Conservation (phyloP, 2,888 invertebrate genomes). For the Tholera decimalis region DNA sequence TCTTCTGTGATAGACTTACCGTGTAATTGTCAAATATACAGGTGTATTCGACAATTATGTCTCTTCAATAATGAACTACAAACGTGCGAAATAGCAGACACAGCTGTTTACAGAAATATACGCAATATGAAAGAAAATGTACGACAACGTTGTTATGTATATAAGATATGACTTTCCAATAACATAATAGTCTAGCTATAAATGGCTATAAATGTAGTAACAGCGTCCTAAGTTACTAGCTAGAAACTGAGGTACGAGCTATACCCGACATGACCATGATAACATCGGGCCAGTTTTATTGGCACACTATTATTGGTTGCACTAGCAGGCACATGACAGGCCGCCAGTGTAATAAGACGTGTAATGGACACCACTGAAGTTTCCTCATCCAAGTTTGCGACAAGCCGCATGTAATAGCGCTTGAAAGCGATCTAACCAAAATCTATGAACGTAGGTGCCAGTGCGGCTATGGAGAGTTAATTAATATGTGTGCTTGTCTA, state of each 20-base stretch:
- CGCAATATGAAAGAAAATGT: background rate
- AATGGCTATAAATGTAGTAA: too few relatives aligned
- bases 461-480: slow-evolving; percentile 60
- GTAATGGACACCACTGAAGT: slow-evolving; percentile 82
- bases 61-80: background rate
- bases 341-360: slow-evolving; percentile 69
- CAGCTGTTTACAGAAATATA: slow-evolving; percentile 2
- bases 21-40: background rate
- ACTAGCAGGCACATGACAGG: slow-evolving; percentile 51
- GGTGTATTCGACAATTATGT: background rate
- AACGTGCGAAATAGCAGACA: background rate
- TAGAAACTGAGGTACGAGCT: slow-evolving; percentile 27
- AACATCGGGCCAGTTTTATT: slow-evolving; percentile 46
- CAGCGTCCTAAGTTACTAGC: slow-evolving; percentile 12
- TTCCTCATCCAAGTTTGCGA: slow-evolving; percentile 86
- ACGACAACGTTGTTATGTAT: background rate
- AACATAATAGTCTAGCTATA: slow-evolving; percentile 25
- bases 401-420: slow-evolving; percentile 76
- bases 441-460: slow-evolving; percentile 45
- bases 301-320: slow-evolving; percentile 49
- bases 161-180: slow-evolving; percentile 7
- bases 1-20: background rate
- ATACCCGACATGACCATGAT: slow-evolving; percentile 12
- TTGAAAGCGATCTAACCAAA: slow-evolving; percentile 75
- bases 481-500: slow-evolving; percentile 45